These are phyloP conservation scores for Puntigrus tetrazona DNA, from an alignment of 2,113 vertebrate species.

Conservation along the genomic window DNA sequence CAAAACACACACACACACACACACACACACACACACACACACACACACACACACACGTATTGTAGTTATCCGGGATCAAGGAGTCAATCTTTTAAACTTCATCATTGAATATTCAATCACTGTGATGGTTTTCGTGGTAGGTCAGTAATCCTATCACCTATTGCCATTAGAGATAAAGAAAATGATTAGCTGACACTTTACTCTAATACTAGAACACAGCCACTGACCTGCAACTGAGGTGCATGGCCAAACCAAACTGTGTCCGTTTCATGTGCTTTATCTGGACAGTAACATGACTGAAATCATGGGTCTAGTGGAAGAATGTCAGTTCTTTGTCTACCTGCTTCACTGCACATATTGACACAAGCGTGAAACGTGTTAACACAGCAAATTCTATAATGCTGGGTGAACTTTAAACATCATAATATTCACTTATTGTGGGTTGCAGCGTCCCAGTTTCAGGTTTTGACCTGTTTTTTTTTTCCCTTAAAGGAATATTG, in stretches of 20 bases:
- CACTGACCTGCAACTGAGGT: not conserved
- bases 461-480: not conserved
- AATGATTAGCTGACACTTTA: not conserved
- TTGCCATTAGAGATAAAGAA: constrained; percentile 12
- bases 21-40: no score
- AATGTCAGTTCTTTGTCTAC: no score
- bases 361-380: not conserved
- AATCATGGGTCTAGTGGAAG: not conserved
- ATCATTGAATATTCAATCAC: constrained; percentile 32
- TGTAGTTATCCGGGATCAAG: not conserved
- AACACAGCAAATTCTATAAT: constrained; percentile 7
- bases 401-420: constrained; percentile 9
- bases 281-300: not conserved
- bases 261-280: not conserved
- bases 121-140: not conserved
- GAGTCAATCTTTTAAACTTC: not conserved
- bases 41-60: not conserved
- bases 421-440: not conserved
- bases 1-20: not conserved
- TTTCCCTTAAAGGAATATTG: not conserved
- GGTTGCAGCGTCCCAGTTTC: not conserved
- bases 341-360: not conserved
- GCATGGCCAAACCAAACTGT: not conserved
- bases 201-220: not conserved
- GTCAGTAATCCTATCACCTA: constrained; percentile 5